These are phyloP conservation scores for Copsychus sechellarum DNA, from an alignment of 2,113 vertebrate species.

Conservation along the genomic window DNA sequence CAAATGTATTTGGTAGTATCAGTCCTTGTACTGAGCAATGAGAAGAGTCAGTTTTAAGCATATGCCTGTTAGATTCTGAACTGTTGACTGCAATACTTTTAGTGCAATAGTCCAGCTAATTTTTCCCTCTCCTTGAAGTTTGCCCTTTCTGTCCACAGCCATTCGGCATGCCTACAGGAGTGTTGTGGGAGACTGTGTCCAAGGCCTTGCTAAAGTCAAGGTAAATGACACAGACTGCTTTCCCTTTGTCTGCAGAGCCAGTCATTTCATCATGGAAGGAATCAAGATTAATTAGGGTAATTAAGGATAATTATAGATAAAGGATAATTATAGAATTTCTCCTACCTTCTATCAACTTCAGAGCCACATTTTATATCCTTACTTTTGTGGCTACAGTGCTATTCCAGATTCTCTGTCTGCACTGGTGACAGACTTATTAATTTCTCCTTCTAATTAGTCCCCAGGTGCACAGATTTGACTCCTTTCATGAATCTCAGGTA, in stretches of 20 bases:
- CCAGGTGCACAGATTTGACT: background rate
- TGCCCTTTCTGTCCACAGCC: background rate
- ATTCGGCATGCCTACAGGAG: background rate
- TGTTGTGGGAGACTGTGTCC: background rate
- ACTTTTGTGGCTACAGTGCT: background rate
- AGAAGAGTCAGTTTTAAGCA: background rate
- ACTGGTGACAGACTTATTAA: conserved; percentile 47
- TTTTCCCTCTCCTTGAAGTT: background rate
- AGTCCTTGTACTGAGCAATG: background rate
- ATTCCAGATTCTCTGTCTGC: background rate
- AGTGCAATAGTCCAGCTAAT: background rate
- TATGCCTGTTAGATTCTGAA: background rate
- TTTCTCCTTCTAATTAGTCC: conserved; percentile 38
- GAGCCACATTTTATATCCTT: conserved; percentile 9
- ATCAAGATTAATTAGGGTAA: conserved; percentile 64
- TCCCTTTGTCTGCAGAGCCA: conserved; percentile 2
- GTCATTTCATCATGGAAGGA: background rate
- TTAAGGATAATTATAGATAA: conserved; percentile 61
- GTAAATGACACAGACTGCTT: background rate
- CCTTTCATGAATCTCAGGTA: conserved; percentile 31
- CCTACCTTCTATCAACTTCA: conserved; percentile 42
- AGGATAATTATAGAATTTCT: conserved; percentile 55
- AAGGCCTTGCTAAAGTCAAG: background rate
- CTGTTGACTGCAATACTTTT: background rate
- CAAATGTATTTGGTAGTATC: background rate